Conservation (phyloP, 2,797 vertebrate species). For the Rhinichthys osculus region DNA sequence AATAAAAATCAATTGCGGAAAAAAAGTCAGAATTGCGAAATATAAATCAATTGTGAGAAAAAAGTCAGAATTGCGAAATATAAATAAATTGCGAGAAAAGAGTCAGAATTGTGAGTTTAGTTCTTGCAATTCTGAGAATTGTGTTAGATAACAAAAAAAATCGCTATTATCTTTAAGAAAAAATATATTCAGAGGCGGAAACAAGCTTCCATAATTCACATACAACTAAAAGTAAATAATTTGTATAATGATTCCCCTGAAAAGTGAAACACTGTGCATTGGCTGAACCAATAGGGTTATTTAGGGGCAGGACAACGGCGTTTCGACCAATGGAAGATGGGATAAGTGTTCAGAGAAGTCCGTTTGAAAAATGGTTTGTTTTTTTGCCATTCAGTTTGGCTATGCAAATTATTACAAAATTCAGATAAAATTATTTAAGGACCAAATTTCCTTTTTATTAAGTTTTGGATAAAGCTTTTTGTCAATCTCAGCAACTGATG, state of each 20-base stretch:
- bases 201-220: neutral
- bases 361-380: neutral
- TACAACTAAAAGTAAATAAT: neutral
- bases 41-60: no score
- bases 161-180: no score
- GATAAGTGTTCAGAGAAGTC: neutral
- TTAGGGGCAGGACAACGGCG: neutral
- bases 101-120: neutral
- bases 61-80: neutral
- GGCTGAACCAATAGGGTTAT: neutral
- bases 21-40: no score
- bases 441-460: neutral
- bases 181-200: neutral
- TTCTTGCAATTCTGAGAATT: no score
- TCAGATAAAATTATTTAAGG: neutral
- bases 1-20: no score
- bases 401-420: neutral
- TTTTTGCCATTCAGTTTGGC: neutral
- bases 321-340: neutral
- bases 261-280: neutral
- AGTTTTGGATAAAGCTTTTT: conserved; percentile 23
- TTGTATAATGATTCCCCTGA: neutral
- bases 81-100: neutral
- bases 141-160: no score
- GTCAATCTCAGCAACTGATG: conserved; percentile 67